Base-by-base conservation (phyloP, 2,797 vertebrate genomes). In the Lutjanus argentimaculatus region DNA sequence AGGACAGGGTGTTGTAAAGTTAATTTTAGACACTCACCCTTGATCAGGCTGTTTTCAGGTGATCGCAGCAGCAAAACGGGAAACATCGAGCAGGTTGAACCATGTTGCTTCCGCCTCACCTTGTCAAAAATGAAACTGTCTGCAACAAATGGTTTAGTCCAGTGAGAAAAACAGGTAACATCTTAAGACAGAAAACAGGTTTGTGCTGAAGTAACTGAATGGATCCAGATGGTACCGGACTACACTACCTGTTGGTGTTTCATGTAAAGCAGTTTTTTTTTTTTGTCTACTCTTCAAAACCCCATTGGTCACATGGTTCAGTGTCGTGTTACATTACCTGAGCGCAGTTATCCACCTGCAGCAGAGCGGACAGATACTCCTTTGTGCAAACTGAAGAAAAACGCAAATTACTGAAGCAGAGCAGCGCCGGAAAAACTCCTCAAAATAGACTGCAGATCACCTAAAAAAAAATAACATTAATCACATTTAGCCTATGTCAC, bases 241-340 rank as follows among this genome's bases (percentile, higher is more conserved):
- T 66, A 77, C 73, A 46, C 43, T 40, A 30, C 79, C 79, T 64
- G 58, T 69, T 68, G 71, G 52, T 72, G 70, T 86, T 87, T 85
- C 79, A 92, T 92, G 90, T 80, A 91, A 94, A 95, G 87, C 75
- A 80, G 77, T 79, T 82, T 85, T 86, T 61, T 66, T 76, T 56
- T 67, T 25, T 25, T 40, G n/a, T 67, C 81, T 74, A 76, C 85
- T 91, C 77, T 77, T 86, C 86, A 78, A 73, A 77, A 89, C 91
- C 82, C 89, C 88, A 77, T 79, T 87, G 94, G 88, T 96, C 96
- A 96, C 95, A 83, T 96, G 96, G 68, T 87, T 68, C 63, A 88
- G 94, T 92, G 88, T 96, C 94, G 74, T 81, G 83, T 96, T 96
- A 95, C 95, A 92, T 85, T 92, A 96, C 96, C 96, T 96, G 95